phyloP scores from a whole-genome alignment of 2,888 invertebrate species.

The Sepiola atlantica region DNA sequence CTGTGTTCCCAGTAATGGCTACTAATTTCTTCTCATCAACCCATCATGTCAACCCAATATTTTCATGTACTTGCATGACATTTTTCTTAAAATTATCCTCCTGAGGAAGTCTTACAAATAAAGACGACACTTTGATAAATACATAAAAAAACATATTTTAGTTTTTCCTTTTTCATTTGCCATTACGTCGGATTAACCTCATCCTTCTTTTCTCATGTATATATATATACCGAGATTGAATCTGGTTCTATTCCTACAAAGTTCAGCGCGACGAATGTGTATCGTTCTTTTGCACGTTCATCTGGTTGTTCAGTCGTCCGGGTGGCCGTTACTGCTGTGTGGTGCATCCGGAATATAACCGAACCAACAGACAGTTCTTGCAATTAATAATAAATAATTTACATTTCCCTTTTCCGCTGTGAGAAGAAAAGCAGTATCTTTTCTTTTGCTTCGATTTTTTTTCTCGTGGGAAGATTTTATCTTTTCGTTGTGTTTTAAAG shows the following conservation, averaged over 20 bases:
- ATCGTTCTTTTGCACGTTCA: not conserved
- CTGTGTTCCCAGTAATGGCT: too few species aligned
- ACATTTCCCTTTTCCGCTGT: not conserved
- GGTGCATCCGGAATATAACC: not conserved
- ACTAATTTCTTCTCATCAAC: too few species aligned
- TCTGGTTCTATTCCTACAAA: not conserved
- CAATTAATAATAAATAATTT: slow-evolving; percentile 21
- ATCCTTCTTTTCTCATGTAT: too few species aligned
- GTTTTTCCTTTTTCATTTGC: too few species aligned
- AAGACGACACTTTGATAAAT: too few species aligned
- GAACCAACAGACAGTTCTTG: not conserved
- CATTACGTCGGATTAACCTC: too few species aligned
- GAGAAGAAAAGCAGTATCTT: not conserved
- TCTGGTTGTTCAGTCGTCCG: not conserved
- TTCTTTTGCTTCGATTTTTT: slow-evolving; percentile 11
- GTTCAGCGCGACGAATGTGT: too few species aligned
- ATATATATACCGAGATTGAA: not conserved
- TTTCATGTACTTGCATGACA: too few species aligned
- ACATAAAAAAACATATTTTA: too few species aligned
- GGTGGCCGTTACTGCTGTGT: not conserved
- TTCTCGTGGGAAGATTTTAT: not conserved
- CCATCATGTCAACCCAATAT: too few species aligned
- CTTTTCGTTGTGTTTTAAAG: not conserved
- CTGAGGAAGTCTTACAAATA: too few species aligned
- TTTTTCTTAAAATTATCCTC: too few species aligned